A percentile compares a stretch with the other conserved stretches of the same genome.
Evolutionary conservation across 1,140 invertebrate species (phyloP).

Genomic region (Rhopalosiphum maidis): DNA sequence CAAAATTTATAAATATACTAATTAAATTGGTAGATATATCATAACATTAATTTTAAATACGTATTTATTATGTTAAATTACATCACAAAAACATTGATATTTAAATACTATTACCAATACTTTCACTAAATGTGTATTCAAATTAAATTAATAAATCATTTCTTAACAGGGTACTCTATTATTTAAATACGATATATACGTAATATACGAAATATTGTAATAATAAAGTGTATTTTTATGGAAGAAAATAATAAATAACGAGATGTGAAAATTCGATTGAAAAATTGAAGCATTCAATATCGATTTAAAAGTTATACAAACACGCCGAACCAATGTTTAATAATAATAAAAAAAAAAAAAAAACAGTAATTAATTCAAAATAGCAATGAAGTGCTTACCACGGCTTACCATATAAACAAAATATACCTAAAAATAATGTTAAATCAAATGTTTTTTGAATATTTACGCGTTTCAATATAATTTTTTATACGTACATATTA

Average conservation of each 20-base stretch:
- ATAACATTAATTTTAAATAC: not conserved
- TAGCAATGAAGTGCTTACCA: not conserved
- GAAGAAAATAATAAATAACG: not conserved
- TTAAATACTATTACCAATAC: not conserved
- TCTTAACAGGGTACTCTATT: not conserved
- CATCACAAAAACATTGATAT: not conserved
- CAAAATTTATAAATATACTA: no score
- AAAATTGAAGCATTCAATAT: not conserved
- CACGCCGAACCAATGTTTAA: not conserved
- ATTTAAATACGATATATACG: no score
- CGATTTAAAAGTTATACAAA: not conserved
- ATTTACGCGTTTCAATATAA: not conserved
- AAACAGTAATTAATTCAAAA: not conserved
- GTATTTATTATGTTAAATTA: not conserved
- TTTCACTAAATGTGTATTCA: not conserved
- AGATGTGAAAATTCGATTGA: not conserved
- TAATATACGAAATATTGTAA: no score
- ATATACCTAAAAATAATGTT: not conserved
- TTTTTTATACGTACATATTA: not conserved
- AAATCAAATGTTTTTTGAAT: not conserved
- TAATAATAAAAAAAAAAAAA: no score
- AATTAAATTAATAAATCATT: not conserved
- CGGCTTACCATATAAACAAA: not conserved
- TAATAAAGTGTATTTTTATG: not conserved
- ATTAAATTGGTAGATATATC: no score